These are phyloP conservation scores for Pygocentrus nattereri DNA, from an alignment of 2,797 vertebrate genomes.

Conservation along the genomic window DNA sequence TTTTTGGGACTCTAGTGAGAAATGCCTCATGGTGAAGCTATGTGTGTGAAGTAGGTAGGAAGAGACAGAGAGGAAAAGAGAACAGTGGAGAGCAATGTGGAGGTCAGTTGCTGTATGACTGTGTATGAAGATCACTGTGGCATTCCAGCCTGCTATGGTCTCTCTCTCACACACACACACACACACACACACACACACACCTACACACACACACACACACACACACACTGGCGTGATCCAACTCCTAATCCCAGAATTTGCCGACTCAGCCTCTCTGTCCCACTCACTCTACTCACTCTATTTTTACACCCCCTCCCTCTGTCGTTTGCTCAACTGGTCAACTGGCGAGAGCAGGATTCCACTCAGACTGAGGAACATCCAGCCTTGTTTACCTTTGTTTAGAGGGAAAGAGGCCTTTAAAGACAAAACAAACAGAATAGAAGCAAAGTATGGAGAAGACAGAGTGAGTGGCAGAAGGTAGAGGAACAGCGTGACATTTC, in stretches of 20 bases:
- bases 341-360: conserved; percentile 49
- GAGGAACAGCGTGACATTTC: not conserved
- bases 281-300: conserved; percentile 53
- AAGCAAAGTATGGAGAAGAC: not conserved
- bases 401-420: conserved; percentile 6
- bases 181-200: not conserved
- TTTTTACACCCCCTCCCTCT: conserved; percentile 49
- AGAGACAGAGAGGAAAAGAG: not conserved
- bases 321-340: not conserved
- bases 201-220: conserved; percentile 35
- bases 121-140: conserved; percentile 19
- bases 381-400: conserved; percentile 21
- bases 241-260: conserved; percentile 73
- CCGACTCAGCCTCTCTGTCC: conserved; percentile 72
- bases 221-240: conserved; percentile 60
- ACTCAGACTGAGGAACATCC: conserved; percentile 6
- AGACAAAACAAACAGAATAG: conserved; percentile 22
- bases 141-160: conserved; percentile 1
- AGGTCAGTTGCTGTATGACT: conserved; percentile 1
- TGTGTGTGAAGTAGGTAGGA: not conserved
- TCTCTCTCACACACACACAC: not conserved
- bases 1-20: not conserved
- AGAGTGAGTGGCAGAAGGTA: not conserved
- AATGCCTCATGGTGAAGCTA: conserved; percentile 10
- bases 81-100: not conserved